Evolutionary conservation across 2,888 invertebrate genomes (phyloP).

Genomic region (Ornithoptera priamus): DNA sequence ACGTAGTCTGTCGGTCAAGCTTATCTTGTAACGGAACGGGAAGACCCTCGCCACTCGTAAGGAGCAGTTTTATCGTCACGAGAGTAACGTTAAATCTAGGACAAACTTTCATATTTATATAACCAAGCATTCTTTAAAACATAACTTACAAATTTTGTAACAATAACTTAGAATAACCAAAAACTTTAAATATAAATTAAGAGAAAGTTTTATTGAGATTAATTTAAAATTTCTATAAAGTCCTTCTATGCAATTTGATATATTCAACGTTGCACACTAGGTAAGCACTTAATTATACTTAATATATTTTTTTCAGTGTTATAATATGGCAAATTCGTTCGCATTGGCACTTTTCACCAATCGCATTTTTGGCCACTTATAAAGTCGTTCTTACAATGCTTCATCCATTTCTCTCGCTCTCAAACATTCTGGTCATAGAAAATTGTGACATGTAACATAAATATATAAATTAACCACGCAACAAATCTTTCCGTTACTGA

Average conservation of each 20-base stretch:
- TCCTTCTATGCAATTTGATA: background rate
- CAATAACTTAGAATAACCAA: too few species aligned
- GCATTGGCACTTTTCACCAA: too few species aligned
- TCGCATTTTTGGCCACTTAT: too few species aligned
- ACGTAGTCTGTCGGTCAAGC: conserved; percentile 12
- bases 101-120: background rate
- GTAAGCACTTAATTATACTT: background rate
- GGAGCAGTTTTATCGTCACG: conserved; percentile 15
- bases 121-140: background rate
- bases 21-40: conserved; percentile 16
- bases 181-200: background rate
- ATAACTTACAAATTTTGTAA: too few species aligned
- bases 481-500: background rate
- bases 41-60: conserved; percentile 13
- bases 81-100: background rate
- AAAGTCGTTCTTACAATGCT: too few species aligned
- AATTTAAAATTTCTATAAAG: background rate
- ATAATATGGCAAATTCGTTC: background rate
- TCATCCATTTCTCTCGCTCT: too few species aligned
- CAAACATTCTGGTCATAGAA: too few species aligned
- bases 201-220: background rate
- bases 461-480: too few species aligned
- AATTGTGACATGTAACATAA: too few species aligned
- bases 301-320: background rate
- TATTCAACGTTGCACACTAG: background rate